Evolutionary conservation across 1,140 invertebrate species (phyloP).

Genomic region (Hylyphantes graminicola): DNA sequence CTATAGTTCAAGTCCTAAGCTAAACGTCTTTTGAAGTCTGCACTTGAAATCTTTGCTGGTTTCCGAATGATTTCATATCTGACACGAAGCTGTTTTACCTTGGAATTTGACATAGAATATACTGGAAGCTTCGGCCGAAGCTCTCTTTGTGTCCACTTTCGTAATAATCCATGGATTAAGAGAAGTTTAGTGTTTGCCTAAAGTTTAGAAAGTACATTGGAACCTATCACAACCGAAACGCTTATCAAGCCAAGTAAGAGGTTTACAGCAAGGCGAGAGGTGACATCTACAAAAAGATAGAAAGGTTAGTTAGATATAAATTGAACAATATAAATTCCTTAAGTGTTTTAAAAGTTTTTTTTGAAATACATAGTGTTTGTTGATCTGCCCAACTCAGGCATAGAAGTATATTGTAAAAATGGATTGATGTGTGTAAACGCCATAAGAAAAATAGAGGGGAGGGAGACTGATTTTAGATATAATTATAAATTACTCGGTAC

Average conservation of each 20-base stretch:
- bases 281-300: conserved; percentile 15
- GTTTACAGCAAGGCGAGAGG: background rate
- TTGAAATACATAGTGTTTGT: too few species aligned
- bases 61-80: conserved; percentile 4
- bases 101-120: too few species aligned
- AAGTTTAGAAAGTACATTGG: conserved; percentile 4
- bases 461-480: too few species aligned
- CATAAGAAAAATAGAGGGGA: too few species aligned
- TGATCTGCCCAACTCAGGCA: too few species aligned
- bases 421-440: too few species aligned
- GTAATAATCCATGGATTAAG: background rate
- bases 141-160: background rate
- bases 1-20: conserved; percentile 27
- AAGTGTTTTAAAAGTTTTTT: too few species aligned
- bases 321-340: background rate
- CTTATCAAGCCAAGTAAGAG: conserved; percentile 3
- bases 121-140: background rate
- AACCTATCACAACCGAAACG: conserved; percentile 29
- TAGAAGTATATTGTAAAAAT: too few species aligned
- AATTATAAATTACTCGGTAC: too few species aligned
- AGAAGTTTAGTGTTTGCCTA: conserved; percentile 12
- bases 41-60: background rate
- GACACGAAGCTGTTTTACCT: background rate
- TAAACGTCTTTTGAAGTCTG: conserved; percentile 21
- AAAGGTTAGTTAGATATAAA: background rate